Evolutionary conservation across 2,888 invertebrate genomes (phyloP).

Genomic region (Drosophila tanythrix): DNA sequence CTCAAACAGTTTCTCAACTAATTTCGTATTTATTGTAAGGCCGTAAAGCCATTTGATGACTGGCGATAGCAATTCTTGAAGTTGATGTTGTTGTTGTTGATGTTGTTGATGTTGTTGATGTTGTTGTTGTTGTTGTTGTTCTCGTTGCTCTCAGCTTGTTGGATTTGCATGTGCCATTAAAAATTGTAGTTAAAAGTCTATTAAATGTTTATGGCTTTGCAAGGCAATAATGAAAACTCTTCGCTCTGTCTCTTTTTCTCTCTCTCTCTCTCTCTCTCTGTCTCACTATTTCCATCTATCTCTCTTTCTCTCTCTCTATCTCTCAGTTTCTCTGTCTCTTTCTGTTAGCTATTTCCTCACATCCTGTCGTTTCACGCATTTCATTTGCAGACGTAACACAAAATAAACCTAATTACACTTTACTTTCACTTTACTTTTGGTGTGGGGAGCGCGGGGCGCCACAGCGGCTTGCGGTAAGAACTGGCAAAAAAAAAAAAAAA

Average conservation of each 20-base stretch:
- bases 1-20: constrained; percentile 18
- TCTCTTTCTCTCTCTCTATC: not conserved
- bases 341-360: constrained; percentile 38
- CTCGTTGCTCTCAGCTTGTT: not conserved
- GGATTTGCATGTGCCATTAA: constrained; percentile 48
- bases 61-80: constrained; percentile 5
- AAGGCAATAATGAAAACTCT: constrained; percentile 44
- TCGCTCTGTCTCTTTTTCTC: not conserved
- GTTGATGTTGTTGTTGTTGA: not conserved
- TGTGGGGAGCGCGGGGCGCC: constrained; percentile 9
- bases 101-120: not conserved
- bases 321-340: not conserved
- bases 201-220: constrained; percentile 42
- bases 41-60: constrained; percentile 26
- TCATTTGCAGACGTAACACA: constrained; percentile 65
- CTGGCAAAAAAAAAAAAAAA: constrained; percentile 1
- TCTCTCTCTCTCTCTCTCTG: not conserved
- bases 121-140: not conserved
- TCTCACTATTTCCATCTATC: not conserved
- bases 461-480: constrained; percentile 20
- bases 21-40: constrained; percentile 34
- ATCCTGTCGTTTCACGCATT: constrained; percentile 49
- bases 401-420: constrained; percentile 79
- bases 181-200: constrained; percentile 59
- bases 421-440: constrained; percentile 72